Evolutionary conservation across 92 coral and sea anemone genomes (phyloP).

Genomic region (Epizoanthus stellaris): DNA sequence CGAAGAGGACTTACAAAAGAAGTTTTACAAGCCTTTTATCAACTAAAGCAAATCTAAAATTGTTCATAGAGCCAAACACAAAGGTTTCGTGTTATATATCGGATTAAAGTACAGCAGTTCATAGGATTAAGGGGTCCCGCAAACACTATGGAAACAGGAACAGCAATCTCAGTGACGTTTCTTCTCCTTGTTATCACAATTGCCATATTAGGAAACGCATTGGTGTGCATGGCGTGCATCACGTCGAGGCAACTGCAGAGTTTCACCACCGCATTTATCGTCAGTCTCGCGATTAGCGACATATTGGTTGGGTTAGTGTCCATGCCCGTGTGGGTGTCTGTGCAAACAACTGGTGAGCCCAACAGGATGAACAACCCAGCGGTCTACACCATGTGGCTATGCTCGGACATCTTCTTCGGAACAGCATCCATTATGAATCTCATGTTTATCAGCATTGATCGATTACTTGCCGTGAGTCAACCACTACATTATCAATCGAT

Average conservation of each 20-base stretch:
- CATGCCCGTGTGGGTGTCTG: conserved; percentile 75
- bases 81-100: no score
- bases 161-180: conserved; percentile 40
- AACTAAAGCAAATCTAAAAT: no score
- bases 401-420: conserved; percentile 71
- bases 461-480: conserved; percentile 74
- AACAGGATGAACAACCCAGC: conserved; percentile 45
- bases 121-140: neutral
- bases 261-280: conserved; percentile 75
- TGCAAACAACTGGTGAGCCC: conserved; percentile 66
- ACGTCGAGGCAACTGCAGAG: conserved; percentile 73
- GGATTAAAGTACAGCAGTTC: neutral
- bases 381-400: conserved; percentile 60
- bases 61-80: no score
- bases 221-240: conserved; percentile 80
- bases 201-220: conserved; percentile 73
- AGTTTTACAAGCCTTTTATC: no score
- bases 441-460: conserved; percentile 79
- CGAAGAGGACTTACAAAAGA: no score
- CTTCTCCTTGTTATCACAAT: conserved; percentile 56
- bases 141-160: neutral
- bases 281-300: conserved; percentile 75
- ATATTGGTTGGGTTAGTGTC: conserved; percentile 66
- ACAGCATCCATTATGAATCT: conserved; percentile 78
- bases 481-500: conserved; percentile 73